Evolutionary conservation across 1,140 invertebrate species (phyloP).

Genomic region (Ridgeia piscesae): DNA sequence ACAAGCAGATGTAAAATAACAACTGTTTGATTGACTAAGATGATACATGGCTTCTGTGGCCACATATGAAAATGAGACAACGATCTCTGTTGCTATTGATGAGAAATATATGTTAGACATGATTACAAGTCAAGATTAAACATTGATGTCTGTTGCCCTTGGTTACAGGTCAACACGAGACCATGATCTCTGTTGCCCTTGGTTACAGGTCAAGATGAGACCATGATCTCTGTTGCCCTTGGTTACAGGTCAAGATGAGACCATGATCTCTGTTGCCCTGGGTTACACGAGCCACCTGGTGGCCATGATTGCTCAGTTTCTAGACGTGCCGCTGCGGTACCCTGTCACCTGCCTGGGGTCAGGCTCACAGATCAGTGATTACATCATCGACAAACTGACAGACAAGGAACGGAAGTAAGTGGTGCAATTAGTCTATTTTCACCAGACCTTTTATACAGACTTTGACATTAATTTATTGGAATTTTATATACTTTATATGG

Average conservation of each 20-base stretch:
- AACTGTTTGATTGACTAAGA: conserved; percentile 59
- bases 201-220: conserved; percentile 63
- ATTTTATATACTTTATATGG: too few relatives aligned
- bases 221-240: conserved; percentile 58
- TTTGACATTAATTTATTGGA: too few relatives aligned
- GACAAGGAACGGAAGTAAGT: conserved; percentile 76
- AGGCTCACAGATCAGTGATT: conserved; percentile 74
- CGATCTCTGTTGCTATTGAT: not conserved
- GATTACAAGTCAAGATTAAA: conserved; percentile 63
- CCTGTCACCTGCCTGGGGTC: conserved; percentile 76
- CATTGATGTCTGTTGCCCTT: conserved; percentile 58
- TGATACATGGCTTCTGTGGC: conserved; percentile 62
- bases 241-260: conserved; percentile 63
- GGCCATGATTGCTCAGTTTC: conserved; percentile 76
- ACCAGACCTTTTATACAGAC: too few relatives aligned
- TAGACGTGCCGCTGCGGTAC: conserved; percentile 80
- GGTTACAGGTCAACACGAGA: conserved; percentile 63
- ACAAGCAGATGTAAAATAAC: too few relatives aligned
- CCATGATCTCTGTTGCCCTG: conserved; percentile 72
- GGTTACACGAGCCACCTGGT: conserved; percentile 80
- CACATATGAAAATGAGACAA: conserved; percentile 49
- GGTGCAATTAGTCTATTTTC: not conserved
- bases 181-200: conserved; percentile 58
- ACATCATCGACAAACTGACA: conserved; percentile 70
- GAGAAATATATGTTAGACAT: conserved; percentile 65